phyloP scores from a whole-genome alignment of 2,113 vertebrate genomes.

The Neoarius graeffei region DNA sequence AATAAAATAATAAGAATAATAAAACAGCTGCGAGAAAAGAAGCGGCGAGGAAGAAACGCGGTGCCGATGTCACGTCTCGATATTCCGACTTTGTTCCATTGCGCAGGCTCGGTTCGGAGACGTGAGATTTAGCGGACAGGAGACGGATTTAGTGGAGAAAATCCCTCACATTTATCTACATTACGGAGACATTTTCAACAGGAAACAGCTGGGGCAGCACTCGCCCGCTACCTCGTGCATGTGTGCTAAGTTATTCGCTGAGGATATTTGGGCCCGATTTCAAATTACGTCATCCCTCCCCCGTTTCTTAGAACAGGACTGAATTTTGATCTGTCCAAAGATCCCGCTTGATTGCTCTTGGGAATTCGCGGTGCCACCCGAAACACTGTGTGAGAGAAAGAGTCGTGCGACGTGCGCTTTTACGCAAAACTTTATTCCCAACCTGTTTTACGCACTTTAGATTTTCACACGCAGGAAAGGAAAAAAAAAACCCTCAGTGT shows the following conservation, averaged over 20 bases:
- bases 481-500: neutral
- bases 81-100: conserved; percentile 99
- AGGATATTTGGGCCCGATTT: conserved; percentile 96
- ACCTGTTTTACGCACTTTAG: conserved; percentile 47
- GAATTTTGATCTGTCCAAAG: conserved; percentile 75
- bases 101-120: conserved; percentile 98
- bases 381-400: neutral
- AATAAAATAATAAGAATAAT: neutral
- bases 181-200: conserved; percentile 99
- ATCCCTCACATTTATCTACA: conserved; percentile 99
- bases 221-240: conserved; percentile 90
- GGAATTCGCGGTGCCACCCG: conserved; percentile 49
- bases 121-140: conserved; percentile 99
- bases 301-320: conserved; percentile 67
- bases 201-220: conserved; percentile 99
- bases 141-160: conserved; percentile 99
- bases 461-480: conserved; percentile 52
- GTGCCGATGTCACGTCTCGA: conserved; percentile 98
- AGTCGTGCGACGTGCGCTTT: neutral
- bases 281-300: conserved; percentile 94
- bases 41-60: conserved; percentile 83
- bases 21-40: neutral
- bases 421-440: neutral
- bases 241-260: conserved; percentile 94
- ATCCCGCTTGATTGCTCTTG: conserved; percentile 61